Percentiles rank a stretch among this genome's conserved stretches.
Conservation (phyloP, 92 coral and sea anemone species). For the Parazoanthus darwini region DNA sequence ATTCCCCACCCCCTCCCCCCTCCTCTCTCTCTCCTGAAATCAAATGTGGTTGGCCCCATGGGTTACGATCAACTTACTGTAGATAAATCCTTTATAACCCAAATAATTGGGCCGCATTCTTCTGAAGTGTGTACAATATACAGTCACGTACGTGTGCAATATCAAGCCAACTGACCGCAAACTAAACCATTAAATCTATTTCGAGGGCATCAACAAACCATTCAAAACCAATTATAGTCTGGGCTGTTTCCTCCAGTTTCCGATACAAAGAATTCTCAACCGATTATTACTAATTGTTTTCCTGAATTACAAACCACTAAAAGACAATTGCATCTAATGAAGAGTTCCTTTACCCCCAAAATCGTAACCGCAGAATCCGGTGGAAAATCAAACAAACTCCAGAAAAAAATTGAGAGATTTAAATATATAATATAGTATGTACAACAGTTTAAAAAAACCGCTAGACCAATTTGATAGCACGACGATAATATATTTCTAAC, state of each 20-base stretch:
- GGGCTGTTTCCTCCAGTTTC: slow-evolving; percentile 8
- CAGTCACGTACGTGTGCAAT: slow-evolving; percentile 21
- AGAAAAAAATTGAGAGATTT: background rate
- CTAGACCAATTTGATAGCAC: too few species aligned
- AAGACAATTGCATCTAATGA: background rate
- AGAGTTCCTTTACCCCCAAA: slow-evolving; percentile 2
- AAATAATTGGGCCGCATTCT: background rate
- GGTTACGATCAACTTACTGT: too few species aligned
- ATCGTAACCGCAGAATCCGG: slow-evolving; percentile 28
- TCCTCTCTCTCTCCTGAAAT: too few species aligned
- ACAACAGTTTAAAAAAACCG: background rate
- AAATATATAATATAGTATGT: too few species aligned
- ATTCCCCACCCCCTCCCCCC: too few species aligned
- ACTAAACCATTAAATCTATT: slow-evolving; percentile 2
- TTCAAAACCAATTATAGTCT: slow-evolving; percentile 10
- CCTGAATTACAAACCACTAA: slow-evolving; percentile 42
- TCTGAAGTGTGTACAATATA: background rate
- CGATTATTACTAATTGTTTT: slow-evolving; percentile 31
- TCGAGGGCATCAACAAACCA: slow-evolving; percentile 16
- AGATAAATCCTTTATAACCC: background rate
- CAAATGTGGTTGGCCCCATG: background rate
- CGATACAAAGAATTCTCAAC: slow-evolving; percentile 12
- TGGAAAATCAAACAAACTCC: background rate
- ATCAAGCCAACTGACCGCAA: background rate
- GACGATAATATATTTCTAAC: too few species aligned